Conservation (phyloP, 2,888 invertebrate species). For the Aphodius granarius region DNA sequence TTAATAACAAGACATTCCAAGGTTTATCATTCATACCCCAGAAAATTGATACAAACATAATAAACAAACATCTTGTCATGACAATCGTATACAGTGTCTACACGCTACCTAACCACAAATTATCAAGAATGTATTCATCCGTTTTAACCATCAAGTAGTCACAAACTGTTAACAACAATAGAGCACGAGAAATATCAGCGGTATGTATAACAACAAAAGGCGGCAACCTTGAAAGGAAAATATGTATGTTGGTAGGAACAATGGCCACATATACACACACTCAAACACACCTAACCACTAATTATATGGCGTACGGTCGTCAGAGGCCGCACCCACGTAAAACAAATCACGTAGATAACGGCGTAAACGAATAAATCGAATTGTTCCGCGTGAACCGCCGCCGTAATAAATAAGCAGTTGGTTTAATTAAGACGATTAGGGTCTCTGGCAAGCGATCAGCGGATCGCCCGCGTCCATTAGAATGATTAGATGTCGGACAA, state of each 20-base stretch:
- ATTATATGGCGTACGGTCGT: neutral
- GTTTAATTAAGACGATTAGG: neutral
- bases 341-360: neutral
- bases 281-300: neutral
- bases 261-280: too few species aligned
- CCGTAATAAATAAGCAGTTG: neutral
- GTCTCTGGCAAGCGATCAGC: neutral
- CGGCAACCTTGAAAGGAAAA: neutral
- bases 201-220: neutral
- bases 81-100: too few species aligned
- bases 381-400: neutral
- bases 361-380: neutral
- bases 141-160: neutral
- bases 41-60: too few species aligned
- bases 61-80: too few species aligned
- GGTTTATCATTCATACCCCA: too few species aligned
- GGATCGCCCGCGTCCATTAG: neutral
- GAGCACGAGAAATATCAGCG: neutral
- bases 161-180: neutral
- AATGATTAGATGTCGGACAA: neutral
- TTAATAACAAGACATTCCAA: too few species aligned
- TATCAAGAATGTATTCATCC: neutral
- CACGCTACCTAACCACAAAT: neutral
- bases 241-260: neutral
- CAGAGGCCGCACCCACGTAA: neutral